Base-by-base conservation (phyloP, 2,888 invertebrate genomes). In the Athripsodes cinereus region DNA sequence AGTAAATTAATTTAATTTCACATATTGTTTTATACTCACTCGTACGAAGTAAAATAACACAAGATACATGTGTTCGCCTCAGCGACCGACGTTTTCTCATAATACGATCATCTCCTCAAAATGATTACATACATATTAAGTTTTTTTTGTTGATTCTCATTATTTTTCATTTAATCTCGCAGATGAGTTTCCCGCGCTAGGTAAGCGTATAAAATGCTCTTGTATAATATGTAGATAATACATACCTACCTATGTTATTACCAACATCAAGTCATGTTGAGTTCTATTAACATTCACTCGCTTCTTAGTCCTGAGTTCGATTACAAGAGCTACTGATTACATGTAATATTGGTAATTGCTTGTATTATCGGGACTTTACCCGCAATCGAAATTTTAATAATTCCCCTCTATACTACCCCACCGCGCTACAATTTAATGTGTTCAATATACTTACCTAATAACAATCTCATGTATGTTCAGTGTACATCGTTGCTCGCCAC, bases 261-360 rank as follows among this genome's bases (percentile, higher is more conserved):
- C 10, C 3, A 26, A 26, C 26, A 26, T 26, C 3, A 26, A 6
- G 26, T 26, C 10, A 26, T 10, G 26, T 26, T 26, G 26, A 6
- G 26, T 26, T 26, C 26, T 26, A 26, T 26, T 26, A 26, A 26
- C 26, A 26, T 26, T 26, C 26, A 26, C 26, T 10, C 26, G 26
- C 26, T 3, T 52, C 52, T 52, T 20, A 21, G 26, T 26, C 26
- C 26, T 26, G 26, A 26, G 16, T 21, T 53, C 53, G 53, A 53
- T 53, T 46, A 53, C 53, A 22, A 46, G 22, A 40, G 53, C 46
- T 53, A 46, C 53, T 19, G 40, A 53, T 48, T 54, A 54, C 31
- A 19, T 48, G 40, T 54, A 54, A 54, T 54, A 54, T 54, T 26
- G 47, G 34, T 48, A 54, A 54, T 54, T 54, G 48, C 49, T 47